A percentile compares a stretch with the other conserved stretches of the same genome.
These are phyloP conservation scores for Drosophila kuntzei DNA, from an alignment of 2,888 invertebrate genomes.

Conservation along the genomic window DNA sequence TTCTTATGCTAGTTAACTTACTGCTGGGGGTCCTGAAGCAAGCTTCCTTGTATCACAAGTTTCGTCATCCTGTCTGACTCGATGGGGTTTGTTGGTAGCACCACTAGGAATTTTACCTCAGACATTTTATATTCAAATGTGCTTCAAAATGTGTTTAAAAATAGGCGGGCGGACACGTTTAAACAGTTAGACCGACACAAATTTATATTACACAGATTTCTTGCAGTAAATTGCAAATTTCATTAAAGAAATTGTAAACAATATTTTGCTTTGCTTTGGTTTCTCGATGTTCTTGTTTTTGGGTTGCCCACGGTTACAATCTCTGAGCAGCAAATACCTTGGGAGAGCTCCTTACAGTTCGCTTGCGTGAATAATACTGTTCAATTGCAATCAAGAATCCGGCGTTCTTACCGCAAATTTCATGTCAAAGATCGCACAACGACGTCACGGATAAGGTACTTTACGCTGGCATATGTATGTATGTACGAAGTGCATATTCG, in stretches of 20 bases:
- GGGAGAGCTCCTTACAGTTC: constrained; percentile 41
- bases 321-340: neutral
- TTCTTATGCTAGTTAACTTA: constrained; percentile 65
- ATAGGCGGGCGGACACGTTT: constrained; percentile 20
- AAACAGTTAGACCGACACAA: constrained; percentile 33
- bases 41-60: constrained; percentile 77
- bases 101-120: constrained; percentile 69
- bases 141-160: neutral
- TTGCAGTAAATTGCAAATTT: constrained; percentile 34
- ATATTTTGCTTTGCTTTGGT: constrained; percentile 14
- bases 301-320: constrained; percentile 63
- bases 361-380: constrained; percentile 56
- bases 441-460: constrained; percentile 65
- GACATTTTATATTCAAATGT: constrained; percentile 64
- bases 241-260: constrained; percentile 43
- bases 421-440: constrained; percentile 47
- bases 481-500: constrained; percentile 58
- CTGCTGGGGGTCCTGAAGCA: constrained; percentile 78
- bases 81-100: constrained; percentile 71
- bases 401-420: constrained; percentile 30
- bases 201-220: constrained; percentile 4
- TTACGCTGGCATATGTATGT: constrained; percentile 7
- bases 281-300: neutral
- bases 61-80: constrained; percentile 70
- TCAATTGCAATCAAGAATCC: constrained; percentile 24